Evolutionary conservation across 2,113 vertebrate genomes (phyloP).

Genomic region (Salvelinus fontinalis): DNA sequence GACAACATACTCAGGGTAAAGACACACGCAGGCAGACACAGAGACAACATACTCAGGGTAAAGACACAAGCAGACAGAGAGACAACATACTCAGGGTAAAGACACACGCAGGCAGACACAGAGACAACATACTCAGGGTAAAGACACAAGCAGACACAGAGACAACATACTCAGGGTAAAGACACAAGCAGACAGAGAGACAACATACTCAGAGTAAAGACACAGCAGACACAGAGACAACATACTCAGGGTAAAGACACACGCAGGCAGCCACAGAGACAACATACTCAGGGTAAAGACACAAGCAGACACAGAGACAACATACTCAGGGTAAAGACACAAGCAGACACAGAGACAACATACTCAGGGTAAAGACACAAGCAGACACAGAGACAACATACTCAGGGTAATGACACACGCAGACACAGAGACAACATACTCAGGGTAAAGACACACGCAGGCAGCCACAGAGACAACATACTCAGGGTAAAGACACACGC

Average conservation of each 20-base stretch:
- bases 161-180: slow-evolving; percentile 68
- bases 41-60: slow-evolving; percentile 70
- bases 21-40: slow-evolving; percentile 59
- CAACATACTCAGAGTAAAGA: too few species aligned
- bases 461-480: slow-evolving; percentile 70
- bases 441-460: slow-evolving; percentile 54
- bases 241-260: slow-evolving; percentile 60
- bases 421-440: slow-evolving; percentile 72
- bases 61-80: slow-evolving; percentile 27
- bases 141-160: slow-evolving; percentile 78
- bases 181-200: too few species aligned
- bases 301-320: too few species aligned
- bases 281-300: slow-evolving; percentile 61
- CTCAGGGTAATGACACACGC: too few species aligned
- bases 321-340: too few species aligned
- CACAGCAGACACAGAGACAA: slow-evolving; percentile 70
- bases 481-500: slow-evolving; percentile 59
- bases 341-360: slow-evolving; percentile 71
- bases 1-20: slow-evolving; percentile 68
- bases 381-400: too few species aligned
- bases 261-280: slow-evolving; percentile 69
- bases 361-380: slow-evolving; percentile 59
- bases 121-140: too few species aligned
- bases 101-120: too few species aligned
- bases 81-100: slow-evolving; percentile 68